Evolutionary conservation across 2,888 invertebrate genomes (phyloP).

Genomic region (Acleris laterana): DNA sequence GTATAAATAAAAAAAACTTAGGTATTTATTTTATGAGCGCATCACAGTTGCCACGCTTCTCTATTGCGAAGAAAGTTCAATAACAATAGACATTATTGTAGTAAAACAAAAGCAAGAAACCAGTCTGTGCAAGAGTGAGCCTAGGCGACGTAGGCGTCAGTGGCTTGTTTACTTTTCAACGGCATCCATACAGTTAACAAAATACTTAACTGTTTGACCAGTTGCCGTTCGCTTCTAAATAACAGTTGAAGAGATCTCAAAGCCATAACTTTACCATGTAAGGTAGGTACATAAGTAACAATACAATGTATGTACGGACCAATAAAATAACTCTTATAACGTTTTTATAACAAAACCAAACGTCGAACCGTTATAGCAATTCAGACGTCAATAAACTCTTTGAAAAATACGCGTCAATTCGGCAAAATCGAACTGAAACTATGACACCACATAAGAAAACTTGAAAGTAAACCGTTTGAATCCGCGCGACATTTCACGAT

Average conservation of each 20-base stretch:
- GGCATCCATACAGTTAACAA: constrained; percentile 49
- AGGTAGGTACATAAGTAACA: neutral
- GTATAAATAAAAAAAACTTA: no score
- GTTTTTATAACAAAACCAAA: constrained; percentile 3
- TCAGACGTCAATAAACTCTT: constrained; percentile 11
- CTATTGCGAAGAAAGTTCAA: constrained; percentile 15
- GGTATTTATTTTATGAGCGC: neutral
- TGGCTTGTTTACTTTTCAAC: constrained; percentile 56
- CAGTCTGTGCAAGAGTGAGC: constrained; percentile 13
- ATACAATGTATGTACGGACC: no score
- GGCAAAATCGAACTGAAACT: constrained; percentile 57
- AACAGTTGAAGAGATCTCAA: neutral
- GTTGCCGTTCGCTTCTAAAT: constrained; percentile 44
- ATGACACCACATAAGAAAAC: constrained; percentile 75
- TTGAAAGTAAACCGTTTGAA: constrained; percentile 71
- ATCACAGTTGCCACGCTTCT: neutral
- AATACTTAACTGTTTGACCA: constrained; percentile 57
- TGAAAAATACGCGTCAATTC: constrained; percentile 19
- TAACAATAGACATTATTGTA: constrained; percentile 26
- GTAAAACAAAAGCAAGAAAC: constrained; percentile 32
- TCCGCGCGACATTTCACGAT: constrained; percentile 56
- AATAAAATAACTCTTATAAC: no score
- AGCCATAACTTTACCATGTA: neutral
- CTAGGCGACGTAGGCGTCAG: constrained; percentile 23
- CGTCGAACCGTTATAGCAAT: constrained; percentile 8